Conservation (phyloP, 1,140 invertebrate genomes). For the Lepidotrigona ventralis region DNA sequence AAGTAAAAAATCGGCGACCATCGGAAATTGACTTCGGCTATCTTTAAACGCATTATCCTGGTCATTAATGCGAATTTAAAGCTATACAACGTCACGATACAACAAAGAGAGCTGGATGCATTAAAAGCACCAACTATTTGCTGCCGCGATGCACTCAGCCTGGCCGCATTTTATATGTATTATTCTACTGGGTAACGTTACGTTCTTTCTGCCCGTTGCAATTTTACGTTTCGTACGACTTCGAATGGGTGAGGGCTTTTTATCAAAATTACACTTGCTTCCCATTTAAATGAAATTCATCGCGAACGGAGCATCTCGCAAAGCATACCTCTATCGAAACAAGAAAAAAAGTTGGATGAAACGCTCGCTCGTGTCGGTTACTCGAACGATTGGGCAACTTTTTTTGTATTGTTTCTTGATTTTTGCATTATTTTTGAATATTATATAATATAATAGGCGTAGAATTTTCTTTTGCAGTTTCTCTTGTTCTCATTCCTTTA, state of each 20-base stretch:
- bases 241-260: slow-evolving; percentile 29
- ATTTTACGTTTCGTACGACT: slow-evolving; percentile 31
- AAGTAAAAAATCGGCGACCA: neutral
- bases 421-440: neutral
- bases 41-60: slow-evolving; percentile 20
- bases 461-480: too few relatives aligned
- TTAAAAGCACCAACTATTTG: slow-evolving; percentile 23
- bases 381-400: neutral
- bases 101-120: neutral
- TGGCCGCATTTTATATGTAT: slow-evolving; percentile 13
- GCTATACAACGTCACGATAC: neutral
- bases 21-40: neutral
- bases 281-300: slow-evolving; percentile 50
- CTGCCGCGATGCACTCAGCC: neutral
- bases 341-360: neutral
- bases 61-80: slow-evolving; percentile 38
- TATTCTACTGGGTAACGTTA: slow-evolving; percentile 35
- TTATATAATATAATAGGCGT: too few relatives aligned
- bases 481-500: too few relatives aligned
- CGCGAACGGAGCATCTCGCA: slow-evolving; percentile 46
- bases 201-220: neutral
- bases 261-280: slow-evolving; percentile 46
- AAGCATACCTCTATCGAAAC: slow-evolving; percentile 7
- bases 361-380: too few relatives aligned
- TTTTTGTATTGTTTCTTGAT: neutral